Percentiles rank a stretch among this genome's conserved stretches.
These are phyloP conservation scores for Leptinotarsa peninsularis DNA, from an alignment of 2,888 invertebrate genomes.

Conservation along the genomic window DNA sequence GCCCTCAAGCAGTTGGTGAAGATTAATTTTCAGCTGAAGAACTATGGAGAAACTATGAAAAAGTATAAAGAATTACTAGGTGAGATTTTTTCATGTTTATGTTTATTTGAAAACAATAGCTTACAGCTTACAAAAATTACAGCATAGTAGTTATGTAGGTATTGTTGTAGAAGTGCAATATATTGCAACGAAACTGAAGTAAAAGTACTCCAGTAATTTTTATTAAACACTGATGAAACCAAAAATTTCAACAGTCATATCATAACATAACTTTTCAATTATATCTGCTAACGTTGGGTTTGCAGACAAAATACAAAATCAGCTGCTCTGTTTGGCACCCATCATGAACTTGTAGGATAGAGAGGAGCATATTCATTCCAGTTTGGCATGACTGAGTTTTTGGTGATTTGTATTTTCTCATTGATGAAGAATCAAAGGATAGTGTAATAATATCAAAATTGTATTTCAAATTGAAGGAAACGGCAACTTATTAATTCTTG, in stretches of 20 bases:
- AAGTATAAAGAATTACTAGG: slow-evolving; percentile 90
- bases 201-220: background rate
- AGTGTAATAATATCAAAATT: too few species aligned
- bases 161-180: too few species aligned
- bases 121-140: too few species aligned
- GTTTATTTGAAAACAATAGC: too few species aligned
- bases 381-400: background rate
- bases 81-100: slow-evolving; percentile 7
- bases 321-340: background rate
- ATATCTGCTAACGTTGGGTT: background rate
- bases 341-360: background rate
- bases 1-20: slow-evolving; percentile 99
- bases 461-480: too few species aligned
- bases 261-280: background rate
- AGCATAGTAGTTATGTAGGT: too few species aligned
- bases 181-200: too few species aligned
- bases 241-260: too few species aligned
- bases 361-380: background rate
- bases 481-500: too few species aligned
- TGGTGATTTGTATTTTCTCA: background rate
- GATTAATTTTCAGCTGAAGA: slow-evolving; percentile 95
- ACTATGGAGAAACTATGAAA: slow-evolving; percentile 72
- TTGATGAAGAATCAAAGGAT: too few species aligned
- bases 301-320: background rate
- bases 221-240: too few species aligned